Evolutionary conservation across 2,888 invertebrate species (phyloP).

Genomic region (Cetonia aurata): DNA sequence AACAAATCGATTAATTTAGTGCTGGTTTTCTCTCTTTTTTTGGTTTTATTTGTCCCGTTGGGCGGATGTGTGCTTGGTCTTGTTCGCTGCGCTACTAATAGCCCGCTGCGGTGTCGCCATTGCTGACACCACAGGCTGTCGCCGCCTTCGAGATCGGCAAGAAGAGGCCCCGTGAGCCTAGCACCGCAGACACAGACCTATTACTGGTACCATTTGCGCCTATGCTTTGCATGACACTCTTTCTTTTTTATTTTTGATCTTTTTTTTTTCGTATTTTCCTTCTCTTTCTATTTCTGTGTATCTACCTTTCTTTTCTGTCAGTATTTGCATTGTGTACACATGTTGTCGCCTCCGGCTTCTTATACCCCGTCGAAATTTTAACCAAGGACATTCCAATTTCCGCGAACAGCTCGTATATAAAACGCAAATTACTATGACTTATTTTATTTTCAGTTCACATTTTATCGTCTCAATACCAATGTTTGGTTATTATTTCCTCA

Average conservation of each 20-base stretch:
- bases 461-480: slow-evolving; percentile 4
- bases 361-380: slow-evolving; percentile 3
- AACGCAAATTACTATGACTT: slow-evolving; percentile 10
- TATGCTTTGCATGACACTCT: slow-evolving; percentile 73
- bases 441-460: slow-evolving; percentile 1
- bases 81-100: slow-evolving; percentile 68
- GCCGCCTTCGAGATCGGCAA: slow-evolving; percentile 91
- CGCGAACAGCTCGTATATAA: slow-evolving; percentile 1
- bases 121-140: slow-evolving; percentile 75
- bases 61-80: slow-evolving; percentile 67
- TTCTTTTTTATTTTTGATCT: slow-evolving; percentile 45
- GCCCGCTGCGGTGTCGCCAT: slow-evolving; percentile 71
- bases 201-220: slow-evolving; percentile 89
- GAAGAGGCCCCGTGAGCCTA: slow-evolving; percentile 91
- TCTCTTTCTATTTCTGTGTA: slow-evolving; percentile 4
- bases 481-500: slow-evolving; percentile 41
- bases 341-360: slow-evolving; percentile 31
- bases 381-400: slow-evolving; percentile 28
- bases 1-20: slow-evolving; percentile 63
- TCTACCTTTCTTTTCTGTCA: background rate
- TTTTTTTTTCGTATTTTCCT: slow-evolving; percentile 10
- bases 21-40: slow-evolving; percentile 64
- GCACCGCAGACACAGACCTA: slow-evolving; percentile 84
- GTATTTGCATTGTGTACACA: slow-evolving; percentile 50
- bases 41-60: slow-evolving; percentile 66